Evolutionary conservation across 2,888 invertebrate genomes (phyloP), one percentile per base, ranked within the genome.

Genomic region (Lepidocyrtoides sp.): DNA sequence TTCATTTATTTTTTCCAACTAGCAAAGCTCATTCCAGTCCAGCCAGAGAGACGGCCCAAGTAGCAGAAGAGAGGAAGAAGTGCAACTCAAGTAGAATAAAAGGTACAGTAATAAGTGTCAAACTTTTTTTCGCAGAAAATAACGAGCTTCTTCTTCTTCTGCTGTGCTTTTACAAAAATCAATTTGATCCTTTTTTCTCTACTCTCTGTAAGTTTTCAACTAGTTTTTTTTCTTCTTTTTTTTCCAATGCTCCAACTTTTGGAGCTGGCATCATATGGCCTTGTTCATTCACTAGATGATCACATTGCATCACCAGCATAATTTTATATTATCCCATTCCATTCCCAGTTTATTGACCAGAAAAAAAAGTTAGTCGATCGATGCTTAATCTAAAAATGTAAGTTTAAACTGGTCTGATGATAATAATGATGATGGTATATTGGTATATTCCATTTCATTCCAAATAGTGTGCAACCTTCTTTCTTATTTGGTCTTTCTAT

Each of bases 261-360:
- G n/a, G 7, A 36, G 7, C 36, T 4, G 36, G 69, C 17, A 69
- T 36, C 32, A 69, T 41, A 4, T 17, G 69, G 36, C 41, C 69
- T 69, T 69, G 41, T 69, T 32, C 69, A 69, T 32, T 69, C 41
- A 69, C 12, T 29, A 14, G 32, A 69, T 69, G 69, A 69, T 69
- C 69, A 41, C 69, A 69, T 69, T n/a, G n/a, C 10, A 66, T 8
- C 51, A 54, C 77, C 51, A 77, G 77, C 79, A 51, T 17, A 54
- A 26, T n/a, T 17, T 54, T 54, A 54, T 54, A 17, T 54, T 54
- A 54, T 54, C 32, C 17, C 32, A 57, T 81, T 20, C 81, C 3
- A 81, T 75, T 75, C 75, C n/a, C 51, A 48, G 75, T 75, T 75
- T 75, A 75, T 75, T 75, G 75, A 75, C 75, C 75, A 75, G 75